These are phyloP conservation scores for Chaenocephalus aceratus DNA, from an alignment of 2,113 vertebrate genomes.

Conservation along the genomic window DNA sequence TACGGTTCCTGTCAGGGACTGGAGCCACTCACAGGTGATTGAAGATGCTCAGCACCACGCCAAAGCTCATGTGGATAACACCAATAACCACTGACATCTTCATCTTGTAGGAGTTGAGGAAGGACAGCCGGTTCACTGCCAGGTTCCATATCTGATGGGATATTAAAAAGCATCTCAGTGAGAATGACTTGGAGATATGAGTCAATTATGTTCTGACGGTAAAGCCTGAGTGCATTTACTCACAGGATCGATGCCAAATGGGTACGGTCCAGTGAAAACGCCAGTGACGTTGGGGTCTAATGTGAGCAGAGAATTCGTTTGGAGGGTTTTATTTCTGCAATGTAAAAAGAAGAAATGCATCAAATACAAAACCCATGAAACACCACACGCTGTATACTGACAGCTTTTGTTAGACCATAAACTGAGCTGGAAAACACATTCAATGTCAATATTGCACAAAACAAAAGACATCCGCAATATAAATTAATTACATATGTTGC, in stretches of 20 bases:
- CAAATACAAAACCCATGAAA: neutral
- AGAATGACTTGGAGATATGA: neutral
- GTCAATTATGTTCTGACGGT: neutral
- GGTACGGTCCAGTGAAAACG: constrained; percentile 92
- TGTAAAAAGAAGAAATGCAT: neutral
- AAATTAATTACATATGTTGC: too few species aligned
- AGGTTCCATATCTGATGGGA: constrained; percentile 93
- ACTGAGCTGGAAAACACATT: too few species aligned
- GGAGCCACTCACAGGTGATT: constrained; percentile 94
- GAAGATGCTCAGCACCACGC: constrained; percentile 92
- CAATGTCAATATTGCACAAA: too few species aligned
- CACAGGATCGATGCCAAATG: constrained; percentile 96
- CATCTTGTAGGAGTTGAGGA: constrained; percentile 99
- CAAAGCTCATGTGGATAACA: constrained; percentile 95
- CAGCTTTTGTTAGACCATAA: too few species aligned
- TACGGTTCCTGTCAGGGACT: neutral
- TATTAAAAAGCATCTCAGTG: constrained; percentile 11
- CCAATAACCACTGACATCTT: constrained; percentile 98
- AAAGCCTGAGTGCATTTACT: constrained; percentile 61
- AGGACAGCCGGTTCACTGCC: constrained; percentile 94
- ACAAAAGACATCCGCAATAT: too few species aligned
- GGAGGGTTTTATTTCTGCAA: constrained; percentile 84
- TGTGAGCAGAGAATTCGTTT: constrained; percentile 81
- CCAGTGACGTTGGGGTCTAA: constrained; percentile 92
- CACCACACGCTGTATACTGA: neutral